Evolutionary conservation across 2,797 vertebrate genomes (phyloP).

Genomic region (Betta splendens): DNA sequence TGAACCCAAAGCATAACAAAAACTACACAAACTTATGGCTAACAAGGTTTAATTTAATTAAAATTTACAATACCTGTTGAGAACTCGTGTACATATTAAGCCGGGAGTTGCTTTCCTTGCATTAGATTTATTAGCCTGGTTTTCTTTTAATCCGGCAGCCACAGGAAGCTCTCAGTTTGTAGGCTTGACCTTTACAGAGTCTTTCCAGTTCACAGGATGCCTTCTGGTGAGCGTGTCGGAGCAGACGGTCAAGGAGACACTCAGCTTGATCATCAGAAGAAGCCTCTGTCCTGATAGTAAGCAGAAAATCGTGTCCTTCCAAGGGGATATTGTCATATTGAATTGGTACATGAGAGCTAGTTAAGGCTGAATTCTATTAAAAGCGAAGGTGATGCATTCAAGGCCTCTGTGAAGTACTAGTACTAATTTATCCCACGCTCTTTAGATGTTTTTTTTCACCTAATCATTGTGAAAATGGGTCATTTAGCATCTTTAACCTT

Average conservation of each 20-base stretch:
- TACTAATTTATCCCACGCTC: no score
- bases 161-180: slow-evolving; percentile 16
- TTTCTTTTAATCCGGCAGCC: slow-evolving; percentile 6
- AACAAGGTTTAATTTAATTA: no score
- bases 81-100: not conserved
- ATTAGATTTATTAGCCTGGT: slow-evolving; percentile 29
- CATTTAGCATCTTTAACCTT: no score
- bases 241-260: slow-evolving; percentile 8
- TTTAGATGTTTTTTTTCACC: no score
- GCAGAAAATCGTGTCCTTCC: not conserved
- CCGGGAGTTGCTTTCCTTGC: not conserved
- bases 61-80: not conserved
- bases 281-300: not conserved
- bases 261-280: not conserved
- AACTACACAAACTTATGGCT: no score
- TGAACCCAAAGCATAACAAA: no score
- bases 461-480: no score
- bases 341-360: no score
- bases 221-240: slow-evolving; percentile 6
- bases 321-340: no score
- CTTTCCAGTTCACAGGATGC: slow-evolving; percentile 40
- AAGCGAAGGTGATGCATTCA: no score
- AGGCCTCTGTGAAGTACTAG: no score
- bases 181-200: slow-evolving; percentile 47
- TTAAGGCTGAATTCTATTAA: no score